Base-by-base conservation (phyloP, 2,113 vertebrate species). In the Ovibos moschatus region DNA sequence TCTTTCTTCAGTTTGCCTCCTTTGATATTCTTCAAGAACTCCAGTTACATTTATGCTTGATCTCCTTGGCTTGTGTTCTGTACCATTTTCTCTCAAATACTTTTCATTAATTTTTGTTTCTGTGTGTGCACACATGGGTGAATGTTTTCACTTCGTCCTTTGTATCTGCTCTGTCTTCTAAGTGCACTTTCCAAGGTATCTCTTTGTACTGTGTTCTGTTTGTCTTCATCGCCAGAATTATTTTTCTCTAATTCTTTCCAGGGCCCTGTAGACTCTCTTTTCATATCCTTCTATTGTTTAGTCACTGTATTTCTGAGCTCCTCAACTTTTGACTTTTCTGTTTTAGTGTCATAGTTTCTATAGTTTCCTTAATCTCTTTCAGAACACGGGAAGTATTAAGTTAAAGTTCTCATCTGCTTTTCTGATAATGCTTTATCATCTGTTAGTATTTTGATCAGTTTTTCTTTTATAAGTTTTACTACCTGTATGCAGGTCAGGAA, bases 271-370 rank as follows among this genome's bases (percentile, higher is more conserved):
- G 50, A 33, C 17, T 96, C 10, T 50, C 78, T 30, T 76, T 55
- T 76, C 23, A 43, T 15, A 27, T 43, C 12, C 71, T 76, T 76
- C 74, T 90, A 62, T 23, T 50, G 30, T 85, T 92, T 27, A 17
- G 51, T 43, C 57, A 47, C n/a, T 36, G 83, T 74, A 87, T 62
- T 93, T 92, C 85, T 95, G 30, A 93, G 36, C n/a, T 60, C 64
- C 91, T 82, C 81, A 51, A 21, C 23, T 67, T 96, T 60, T 84
- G 23, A 28, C 16, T n/a, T 85, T 76, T 43, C 82, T 27, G 43
- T 51, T 51, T 10, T 91, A 82, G 21, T 67, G 27, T 36, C 47
- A 33, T 21, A 60, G 27, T 10, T 74, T 95, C 55, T 81, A 40
- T 2, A 83, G n/a, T 83, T 78, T 64, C 9, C 27, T 90, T 33